Percentiles rank a stretch among this genome's conserved stretches.
These are phyloP conservation scores for Falco columbarius DNA, from an alignment of 2,797 vertebrate genomes.

Conservation along the genomic window DNA sequence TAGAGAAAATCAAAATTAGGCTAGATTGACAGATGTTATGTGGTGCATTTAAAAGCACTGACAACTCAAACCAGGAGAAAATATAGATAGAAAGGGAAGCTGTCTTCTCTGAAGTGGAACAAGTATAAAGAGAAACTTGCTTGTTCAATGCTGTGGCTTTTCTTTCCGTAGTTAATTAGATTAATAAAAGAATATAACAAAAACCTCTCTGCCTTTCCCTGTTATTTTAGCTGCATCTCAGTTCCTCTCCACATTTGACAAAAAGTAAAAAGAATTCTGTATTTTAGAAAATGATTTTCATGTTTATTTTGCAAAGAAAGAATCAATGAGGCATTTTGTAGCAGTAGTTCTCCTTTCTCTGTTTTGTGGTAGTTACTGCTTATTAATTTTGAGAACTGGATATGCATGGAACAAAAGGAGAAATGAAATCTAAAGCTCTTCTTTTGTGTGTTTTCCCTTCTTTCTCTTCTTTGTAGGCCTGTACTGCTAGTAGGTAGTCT, in stretches of 20 bases:
- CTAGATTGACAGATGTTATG: neutral
- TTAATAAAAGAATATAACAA: neutral
- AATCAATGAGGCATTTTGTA: neutral
- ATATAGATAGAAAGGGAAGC: neutral
- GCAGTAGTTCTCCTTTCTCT: neutral
- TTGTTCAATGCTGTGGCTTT: neutral
- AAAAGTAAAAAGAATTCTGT: neutral
- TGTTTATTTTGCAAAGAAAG: neutral
- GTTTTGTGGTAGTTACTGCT: neutral
- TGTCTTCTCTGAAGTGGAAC: neutral
- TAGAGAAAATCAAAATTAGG: neutral
- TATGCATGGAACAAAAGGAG: neutral
- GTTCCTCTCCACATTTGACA: neutral
- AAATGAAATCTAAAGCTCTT: neutral
- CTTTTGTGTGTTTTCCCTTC: neutral
- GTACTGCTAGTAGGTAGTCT: neutral
- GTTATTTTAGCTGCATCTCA: neutral
- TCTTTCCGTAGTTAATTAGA: neutral
- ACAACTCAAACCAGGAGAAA: neutral
- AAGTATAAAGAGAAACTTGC: neutral
- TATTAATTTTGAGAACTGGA: neutral
- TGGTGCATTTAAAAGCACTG: neutral
- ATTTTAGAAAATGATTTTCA: neutral
- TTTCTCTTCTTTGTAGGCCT: neutral
- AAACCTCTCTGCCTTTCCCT: neutral